These are phyloP conservation scores for Clarias laeviceps DNA, from an alignment of 2,797 vertebrate genomes.

Conservation along the genomic window DNA sequence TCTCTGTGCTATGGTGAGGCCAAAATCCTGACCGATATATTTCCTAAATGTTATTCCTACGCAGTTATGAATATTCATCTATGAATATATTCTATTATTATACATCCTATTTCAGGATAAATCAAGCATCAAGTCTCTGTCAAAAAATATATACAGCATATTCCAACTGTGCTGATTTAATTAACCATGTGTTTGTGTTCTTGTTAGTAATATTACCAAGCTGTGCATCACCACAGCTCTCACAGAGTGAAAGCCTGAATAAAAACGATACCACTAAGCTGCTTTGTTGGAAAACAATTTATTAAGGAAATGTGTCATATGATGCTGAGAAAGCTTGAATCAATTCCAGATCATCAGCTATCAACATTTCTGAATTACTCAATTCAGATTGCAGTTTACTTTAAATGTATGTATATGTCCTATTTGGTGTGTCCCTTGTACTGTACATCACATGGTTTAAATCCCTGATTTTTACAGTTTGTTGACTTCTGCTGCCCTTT, in stretches of 20 bases:
- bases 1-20: no score
- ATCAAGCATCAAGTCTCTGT: neutral
- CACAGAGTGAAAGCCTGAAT: neutral
- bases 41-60: no score
- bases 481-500: no score
- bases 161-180: neutral
- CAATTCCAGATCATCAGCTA: neutral
- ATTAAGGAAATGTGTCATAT: neutral
- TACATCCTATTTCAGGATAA: neutral
- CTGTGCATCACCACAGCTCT: neutral
- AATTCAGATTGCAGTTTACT: neutral
- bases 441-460: neutral
- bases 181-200: neutral
- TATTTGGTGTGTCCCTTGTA: neutral
- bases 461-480: no score
- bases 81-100: neutral
- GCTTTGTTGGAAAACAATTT: neutral
- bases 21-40: no score
- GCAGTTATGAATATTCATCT: no score
- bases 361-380: neutral
- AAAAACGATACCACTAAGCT: neutral
- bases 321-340: neutral
- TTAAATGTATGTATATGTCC: neutral
- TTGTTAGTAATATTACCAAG: neutral
- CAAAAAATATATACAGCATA: neutral